A percentile compares a stretch with the other conserved stretches of the same genome.
Evolutionary conservation across 2,888 invertebrate genomes (phyloP).

Genomic region (Bimastos eiseni): DNA sequence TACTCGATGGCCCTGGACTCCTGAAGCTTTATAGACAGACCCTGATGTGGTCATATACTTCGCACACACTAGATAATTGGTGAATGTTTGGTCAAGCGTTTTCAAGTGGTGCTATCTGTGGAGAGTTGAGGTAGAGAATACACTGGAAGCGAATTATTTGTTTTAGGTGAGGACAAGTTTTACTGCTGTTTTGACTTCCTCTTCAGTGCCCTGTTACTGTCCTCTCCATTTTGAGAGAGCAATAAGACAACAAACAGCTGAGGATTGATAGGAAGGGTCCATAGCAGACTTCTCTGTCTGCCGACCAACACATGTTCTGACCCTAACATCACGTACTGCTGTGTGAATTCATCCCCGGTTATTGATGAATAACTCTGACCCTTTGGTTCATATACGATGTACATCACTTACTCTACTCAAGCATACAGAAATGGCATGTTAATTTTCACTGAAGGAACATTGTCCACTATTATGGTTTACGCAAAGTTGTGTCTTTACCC

Average conservation of each 20-base stretch:
- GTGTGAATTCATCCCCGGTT: not conserved
- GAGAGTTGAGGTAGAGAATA: not conserved
- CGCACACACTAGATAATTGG: not conserved
- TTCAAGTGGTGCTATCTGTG: not conserved
- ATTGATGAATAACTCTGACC: not conserved
- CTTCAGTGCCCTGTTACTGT: not conserved
- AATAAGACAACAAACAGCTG: not conserved
- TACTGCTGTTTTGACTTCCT: conserved; percentile 13
- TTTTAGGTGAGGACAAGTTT: not conserved
- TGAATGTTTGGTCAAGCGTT: not conserved
- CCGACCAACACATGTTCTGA: not conserved
- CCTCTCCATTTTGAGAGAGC: not conserved
- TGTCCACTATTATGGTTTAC: too few relatives aligned
- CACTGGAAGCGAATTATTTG: not conserved
- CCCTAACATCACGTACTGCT: not conserved
- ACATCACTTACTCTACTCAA: not conserved
- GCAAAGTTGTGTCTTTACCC: too few relatives aligned
- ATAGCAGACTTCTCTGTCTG: not conserved
- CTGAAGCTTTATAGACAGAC: not conserved
- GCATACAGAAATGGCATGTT: too few relatives aligned
- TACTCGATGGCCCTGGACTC: not conserved
- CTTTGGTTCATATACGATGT: not conserved
- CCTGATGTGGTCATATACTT: not conserved
- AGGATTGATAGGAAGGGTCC: not conserved
- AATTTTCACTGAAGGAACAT: too few relatives aligned